Conservation (phyloP, 2,113 vertebrate species). For the Tenebrosternarchus preto region DNA sequence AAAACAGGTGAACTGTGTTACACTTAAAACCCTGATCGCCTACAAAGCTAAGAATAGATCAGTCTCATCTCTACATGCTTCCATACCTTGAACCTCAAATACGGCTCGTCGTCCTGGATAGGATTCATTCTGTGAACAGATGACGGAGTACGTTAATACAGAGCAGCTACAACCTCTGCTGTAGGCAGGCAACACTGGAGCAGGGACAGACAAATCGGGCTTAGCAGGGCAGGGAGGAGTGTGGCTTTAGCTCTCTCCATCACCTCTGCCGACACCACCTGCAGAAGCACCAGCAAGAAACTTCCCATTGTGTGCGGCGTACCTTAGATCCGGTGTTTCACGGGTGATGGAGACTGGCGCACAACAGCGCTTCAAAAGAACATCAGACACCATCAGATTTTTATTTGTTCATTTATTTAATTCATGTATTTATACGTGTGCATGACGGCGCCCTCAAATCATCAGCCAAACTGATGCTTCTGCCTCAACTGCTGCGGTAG, state of each 20-base stretch:
- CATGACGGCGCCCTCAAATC: not conserved
- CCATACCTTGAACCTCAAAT: no score
- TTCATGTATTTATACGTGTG: no score
- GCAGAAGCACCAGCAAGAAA: not conserved
- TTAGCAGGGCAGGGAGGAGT: not conserved
- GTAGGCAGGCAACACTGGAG: not conserved
- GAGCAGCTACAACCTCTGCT: not conserved
- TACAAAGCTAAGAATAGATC: no score
- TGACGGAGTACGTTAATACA: no score
- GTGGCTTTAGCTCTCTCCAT: not conserved
- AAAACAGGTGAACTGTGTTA: no score
- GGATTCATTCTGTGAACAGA: not conserved
- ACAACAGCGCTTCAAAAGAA: not conserved
- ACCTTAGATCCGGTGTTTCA: no score
- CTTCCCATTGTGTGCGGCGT: not conserved
- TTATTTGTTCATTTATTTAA: no score
- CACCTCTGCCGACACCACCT: not conserved
- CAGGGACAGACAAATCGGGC: not conserved
- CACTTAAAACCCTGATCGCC: no score
- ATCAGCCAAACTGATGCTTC: not conserved
- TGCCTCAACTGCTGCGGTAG: not conserved
- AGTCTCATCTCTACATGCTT: no score
- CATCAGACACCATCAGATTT: not conserved
- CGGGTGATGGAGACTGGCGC: not conserved
- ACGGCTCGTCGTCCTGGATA: no score